These are phyloP conservation scores for Syrrhaptes paradoxus DNA, from an alignment of 2,113 vertebrate species.

Conservation along the genomic window DNA sequence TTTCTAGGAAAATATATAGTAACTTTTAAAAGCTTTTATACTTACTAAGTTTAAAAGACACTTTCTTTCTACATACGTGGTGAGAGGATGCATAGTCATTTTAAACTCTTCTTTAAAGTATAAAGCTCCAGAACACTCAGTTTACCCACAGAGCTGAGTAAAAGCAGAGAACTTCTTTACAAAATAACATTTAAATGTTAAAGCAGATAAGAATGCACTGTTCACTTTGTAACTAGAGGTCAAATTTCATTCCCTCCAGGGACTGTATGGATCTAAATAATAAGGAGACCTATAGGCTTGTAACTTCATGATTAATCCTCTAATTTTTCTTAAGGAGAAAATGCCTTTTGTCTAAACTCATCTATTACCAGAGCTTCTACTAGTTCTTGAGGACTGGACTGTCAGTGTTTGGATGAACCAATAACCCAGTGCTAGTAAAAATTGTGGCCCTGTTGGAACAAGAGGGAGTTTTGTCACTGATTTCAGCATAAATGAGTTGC, in stretches of 20 bases:
- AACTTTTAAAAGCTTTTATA: neutral
- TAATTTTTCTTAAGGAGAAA: neutral
- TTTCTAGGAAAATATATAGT: neutral
- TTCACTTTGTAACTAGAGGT: neutral
- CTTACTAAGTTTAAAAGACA: neutral
- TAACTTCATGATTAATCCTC: neutral
- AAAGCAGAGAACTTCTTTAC: neutral
- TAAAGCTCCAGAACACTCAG: neutral
- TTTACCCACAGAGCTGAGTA: neutral
- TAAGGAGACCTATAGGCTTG: neutral
- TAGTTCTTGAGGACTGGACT: neutral
- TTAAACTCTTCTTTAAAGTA: neutral
- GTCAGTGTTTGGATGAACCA: neutral
- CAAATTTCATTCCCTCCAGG: neutral
- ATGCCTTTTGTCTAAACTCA: neutral
- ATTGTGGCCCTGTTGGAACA: neutral
- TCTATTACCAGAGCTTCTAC: neutral
- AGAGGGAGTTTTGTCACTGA: neutral
- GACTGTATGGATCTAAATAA: neutral
- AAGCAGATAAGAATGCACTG: neutral
- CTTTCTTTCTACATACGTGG: neutral
- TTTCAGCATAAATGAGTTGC: neutral
- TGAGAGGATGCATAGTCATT: neutral
- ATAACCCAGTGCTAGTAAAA: neutral
- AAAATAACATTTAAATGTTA: neutral